A percentile compares a stretch with the other conserved stretches of the same genome.
phyloP scores from a whole-genome alignment of 2,888 invertebrate species.

The Adelognathus sp. region DNA sequence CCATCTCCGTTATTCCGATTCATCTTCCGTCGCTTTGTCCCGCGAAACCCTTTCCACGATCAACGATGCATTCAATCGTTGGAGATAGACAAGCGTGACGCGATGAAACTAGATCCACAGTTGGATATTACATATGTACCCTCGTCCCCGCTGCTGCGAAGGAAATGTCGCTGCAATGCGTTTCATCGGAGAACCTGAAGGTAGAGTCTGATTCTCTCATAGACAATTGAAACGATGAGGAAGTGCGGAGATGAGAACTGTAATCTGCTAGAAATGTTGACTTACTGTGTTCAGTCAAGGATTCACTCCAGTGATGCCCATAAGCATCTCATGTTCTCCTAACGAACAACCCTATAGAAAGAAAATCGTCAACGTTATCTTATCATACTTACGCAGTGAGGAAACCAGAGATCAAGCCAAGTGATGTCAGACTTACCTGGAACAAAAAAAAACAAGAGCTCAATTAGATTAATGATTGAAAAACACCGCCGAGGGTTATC shows the following conservation, averaged over 20 bases:
- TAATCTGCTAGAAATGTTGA: too few relatives aligned
- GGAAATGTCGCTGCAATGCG: too few relatives aligned
- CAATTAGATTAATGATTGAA: background rate
- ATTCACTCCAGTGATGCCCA: too few relatives aligned
- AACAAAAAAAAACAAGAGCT: background rate
- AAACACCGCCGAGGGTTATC: background rate
- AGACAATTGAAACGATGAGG: too few relatives aligned
- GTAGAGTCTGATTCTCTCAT: background rate
- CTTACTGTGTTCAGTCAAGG: too few relatives aligned
- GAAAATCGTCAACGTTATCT: background rate
- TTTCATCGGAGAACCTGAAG: too few relatives aligned
- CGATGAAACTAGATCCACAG: background rate
- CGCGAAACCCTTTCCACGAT: background rate
- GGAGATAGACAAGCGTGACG: background rate
- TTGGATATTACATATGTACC: background rate
- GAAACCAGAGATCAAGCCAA: background rate
- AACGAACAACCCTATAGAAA: background rate
- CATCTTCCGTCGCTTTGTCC: slow-evolving; percentile 5
- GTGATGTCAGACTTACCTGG: slow-evolving; percentile 7
- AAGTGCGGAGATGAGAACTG: too few relatives aligned
- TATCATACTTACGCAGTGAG: background rate
- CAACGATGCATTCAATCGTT: background rate
- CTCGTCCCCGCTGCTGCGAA: background rate
- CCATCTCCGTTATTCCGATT: background rate
- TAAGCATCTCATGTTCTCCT: background rate